These are phyloP conservation scores for Chiroxiphia lanceolata DNA, from an alignment of 2,797 vertebrate genomes.

Conservation along the genomic window DNA sequence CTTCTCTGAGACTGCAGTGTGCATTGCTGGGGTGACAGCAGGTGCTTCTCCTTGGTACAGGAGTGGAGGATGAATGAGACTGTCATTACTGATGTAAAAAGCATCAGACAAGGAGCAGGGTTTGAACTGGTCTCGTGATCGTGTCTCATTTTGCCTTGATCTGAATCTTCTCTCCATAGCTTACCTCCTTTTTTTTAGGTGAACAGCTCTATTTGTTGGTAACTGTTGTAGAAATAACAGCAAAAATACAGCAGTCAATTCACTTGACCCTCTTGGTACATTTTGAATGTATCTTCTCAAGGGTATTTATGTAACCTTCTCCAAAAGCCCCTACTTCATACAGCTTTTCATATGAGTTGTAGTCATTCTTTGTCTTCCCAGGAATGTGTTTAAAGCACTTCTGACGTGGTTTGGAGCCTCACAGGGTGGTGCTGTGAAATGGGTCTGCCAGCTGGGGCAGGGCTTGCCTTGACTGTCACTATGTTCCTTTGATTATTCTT, in stretches of 20 bases:
- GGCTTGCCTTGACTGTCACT: background rate
- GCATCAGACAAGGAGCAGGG: background rate
- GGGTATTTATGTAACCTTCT: conserved; percentile 24
- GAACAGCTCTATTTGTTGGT: background rate
- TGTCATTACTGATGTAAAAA: background rate
- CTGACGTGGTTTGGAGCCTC: background rate
- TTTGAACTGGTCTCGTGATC: background rate
- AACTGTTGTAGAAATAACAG: background rate
- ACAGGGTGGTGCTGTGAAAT: background rate
- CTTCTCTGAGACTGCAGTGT: background rate
- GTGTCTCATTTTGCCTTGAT: background rate
- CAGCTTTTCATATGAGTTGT: background rate
- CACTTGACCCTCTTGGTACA: background rate
- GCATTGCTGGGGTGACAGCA: background rate
- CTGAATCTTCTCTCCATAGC: background rate
- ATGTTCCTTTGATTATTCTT: background rate
- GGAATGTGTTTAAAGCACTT: background rate
- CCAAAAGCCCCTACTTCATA: background rate
- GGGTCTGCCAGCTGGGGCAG: background rate
- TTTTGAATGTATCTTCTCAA: conserved; percentile 11
- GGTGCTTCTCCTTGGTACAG: background rate
- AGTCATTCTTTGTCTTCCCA: background rate
- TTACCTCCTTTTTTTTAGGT: background rate
- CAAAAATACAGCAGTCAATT: background rate
- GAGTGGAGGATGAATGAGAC: background rate